These are phyloP conservation scores for Drosophila parabipectinata DNA, from an alignment of 1,140 invertebrate genomes.

Conservation along the genomic window DNA sequence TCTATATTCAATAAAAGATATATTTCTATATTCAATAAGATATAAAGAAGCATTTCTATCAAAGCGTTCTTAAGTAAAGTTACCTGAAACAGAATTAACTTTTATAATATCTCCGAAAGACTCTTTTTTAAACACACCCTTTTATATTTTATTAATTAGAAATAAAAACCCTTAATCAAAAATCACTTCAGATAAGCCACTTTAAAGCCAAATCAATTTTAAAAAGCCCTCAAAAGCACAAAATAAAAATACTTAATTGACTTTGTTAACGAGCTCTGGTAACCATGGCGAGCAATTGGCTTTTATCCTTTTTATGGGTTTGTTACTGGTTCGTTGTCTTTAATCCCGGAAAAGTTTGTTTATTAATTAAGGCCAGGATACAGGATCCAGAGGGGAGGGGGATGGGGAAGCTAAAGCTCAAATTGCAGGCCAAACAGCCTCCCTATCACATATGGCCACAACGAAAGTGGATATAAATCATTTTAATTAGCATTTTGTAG, in stretches of 20 bases:
- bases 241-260: slow-evolving; percentile 32
- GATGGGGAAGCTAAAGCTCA: slow-evolving; percentile 13
- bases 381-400: background rate
- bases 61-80: no score
- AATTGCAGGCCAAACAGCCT: slow-evolving; percentile 38
- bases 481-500: slow-evolving; percentile 71
- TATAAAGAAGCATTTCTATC: no score
- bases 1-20: no score
- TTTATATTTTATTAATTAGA: background rate
- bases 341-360: slow-evolving; percentile 44
- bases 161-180: background rate
- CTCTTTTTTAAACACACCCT: no score
- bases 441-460: slow-evolving; percentile 47
- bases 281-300: slow-evolving; percentile 36
- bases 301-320: slow-evolving; percentile 61
- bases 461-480: slow-evolving; percentile 56
- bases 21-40: no score
- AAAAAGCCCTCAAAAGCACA: background rate
- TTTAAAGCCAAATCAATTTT: slow-evolving; percentile 22
- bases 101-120: no score
- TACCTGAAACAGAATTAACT: no score
- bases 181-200: slow-evolving; percentile 5
- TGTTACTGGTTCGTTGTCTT: background rate
- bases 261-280: slow-evolving; percentile 19
- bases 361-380: slow-evolving; percentile 62